Percentiles rank a stretch among this genome's conserved stretches.
These are phyloP conservation scores for Plagodis dolabraria DNA, from an alignment of 2,888 invertebrate species.

Conservation along the genomic window DNA sequence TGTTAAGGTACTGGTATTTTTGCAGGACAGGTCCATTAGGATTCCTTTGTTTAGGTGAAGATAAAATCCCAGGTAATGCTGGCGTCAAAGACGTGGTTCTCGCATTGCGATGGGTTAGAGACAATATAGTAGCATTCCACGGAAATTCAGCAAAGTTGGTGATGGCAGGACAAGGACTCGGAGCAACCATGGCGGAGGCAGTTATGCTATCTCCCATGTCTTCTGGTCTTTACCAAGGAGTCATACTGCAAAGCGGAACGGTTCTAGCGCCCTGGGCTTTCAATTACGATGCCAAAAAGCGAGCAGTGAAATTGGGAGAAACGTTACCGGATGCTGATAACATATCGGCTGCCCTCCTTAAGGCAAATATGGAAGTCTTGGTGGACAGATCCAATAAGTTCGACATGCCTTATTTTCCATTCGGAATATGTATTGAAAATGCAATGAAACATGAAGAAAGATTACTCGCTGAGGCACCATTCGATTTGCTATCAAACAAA, in stretches of 20 bases:
- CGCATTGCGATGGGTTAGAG: slow-evolving; percentile 72
- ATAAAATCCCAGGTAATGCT: slow-evolving; percentile 70
- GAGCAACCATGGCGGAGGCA: slow-evolving; percentile 71
- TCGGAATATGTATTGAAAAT: slow-evolving; percentile 68
- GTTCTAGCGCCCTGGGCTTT: slow-evolving; percentile 71
- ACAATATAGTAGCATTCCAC: slow-evolving; percentile 73
- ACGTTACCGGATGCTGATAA: slow-evolving; percentile 42
- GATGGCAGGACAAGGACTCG: slow-evolving; percentile 70
- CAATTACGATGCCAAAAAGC: slow-evolving; percentile 65
- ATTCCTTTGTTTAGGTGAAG: slow-evolving; percentile 65
- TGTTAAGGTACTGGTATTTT: slow-evolving; percentile 7
- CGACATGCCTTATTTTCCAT: slow-evolving; percentile 64
- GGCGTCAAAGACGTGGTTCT: slow-evolving; percentile 69
- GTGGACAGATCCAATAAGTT: slow-evolving; percentile 52
- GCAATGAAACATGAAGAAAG: slow-evolving; percentile 61
- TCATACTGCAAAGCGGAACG: slow-evolving; percentile 72
- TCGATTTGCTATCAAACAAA: slow-evolving; percentile 51
- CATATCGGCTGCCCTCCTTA: slow-evolving; percentile 39
- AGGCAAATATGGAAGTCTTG: slow-evolving; percentile 50
- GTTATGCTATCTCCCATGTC: slow-evolving; percentile 60
- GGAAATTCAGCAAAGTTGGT: slow-evolving; percentile 69
- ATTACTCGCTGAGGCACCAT: slow-evolving; percentile 61
- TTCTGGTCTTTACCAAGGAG: slow-evolving; percentile 65
- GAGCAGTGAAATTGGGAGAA: slow-evolving; percentile 51
- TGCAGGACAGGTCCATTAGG: slow-evolving; percentile 68